phyloP scores from a whole-genome alignment of 2,888 invertebrate species.

The Trachelus iudaicus region DNA sequence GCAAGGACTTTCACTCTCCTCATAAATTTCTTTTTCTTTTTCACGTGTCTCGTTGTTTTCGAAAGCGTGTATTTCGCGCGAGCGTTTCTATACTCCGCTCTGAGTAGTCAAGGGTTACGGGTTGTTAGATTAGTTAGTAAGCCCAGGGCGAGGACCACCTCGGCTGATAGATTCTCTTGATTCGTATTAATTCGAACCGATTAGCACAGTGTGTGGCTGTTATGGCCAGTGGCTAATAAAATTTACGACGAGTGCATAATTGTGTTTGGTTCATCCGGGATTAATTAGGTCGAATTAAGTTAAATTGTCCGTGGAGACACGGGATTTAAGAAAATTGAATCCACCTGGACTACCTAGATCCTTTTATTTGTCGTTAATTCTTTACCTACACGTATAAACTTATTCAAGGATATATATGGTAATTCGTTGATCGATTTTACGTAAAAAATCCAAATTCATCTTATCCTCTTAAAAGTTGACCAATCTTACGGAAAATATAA shows the following conservation, averaged over 20 bases:
- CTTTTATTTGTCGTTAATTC: neutral
- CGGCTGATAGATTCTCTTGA: neutral
- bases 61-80: neutral
- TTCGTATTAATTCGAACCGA: slow-evolving; percentile 36
- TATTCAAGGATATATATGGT: neutral
- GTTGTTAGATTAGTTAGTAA: neutral
- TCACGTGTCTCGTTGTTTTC: neutral
- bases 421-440: neutral
- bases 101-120: neutral
- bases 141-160: neutral
- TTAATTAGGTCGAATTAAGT: slow-evolving; percentile 55
- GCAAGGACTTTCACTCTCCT: slow-evolving; percentile 5
- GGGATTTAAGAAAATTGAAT: slow-evolving; percentile 6
- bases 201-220: slow-evolving; percentile 28
- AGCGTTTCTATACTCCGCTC: neutral
- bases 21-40: neutral
- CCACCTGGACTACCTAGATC: neutral
- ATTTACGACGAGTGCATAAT: slow-evolving; percentile 23
- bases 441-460: neutral
- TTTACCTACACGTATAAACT: neutral
- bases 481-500: neutral
- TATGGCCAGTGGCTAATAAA: slow-evolving; percentile 10
- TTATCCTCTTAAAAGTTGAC: neutral
- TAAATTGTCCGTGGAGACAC: slow-evolving; percentile 50
- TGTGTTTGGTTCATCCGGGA: slow-evolving; percentile 32